These are phyloP conservation scores for Stictocephala bisonia DNA, from an alignment of 2,888 invertebrate species.

Conservation along the genomic window DNA sequence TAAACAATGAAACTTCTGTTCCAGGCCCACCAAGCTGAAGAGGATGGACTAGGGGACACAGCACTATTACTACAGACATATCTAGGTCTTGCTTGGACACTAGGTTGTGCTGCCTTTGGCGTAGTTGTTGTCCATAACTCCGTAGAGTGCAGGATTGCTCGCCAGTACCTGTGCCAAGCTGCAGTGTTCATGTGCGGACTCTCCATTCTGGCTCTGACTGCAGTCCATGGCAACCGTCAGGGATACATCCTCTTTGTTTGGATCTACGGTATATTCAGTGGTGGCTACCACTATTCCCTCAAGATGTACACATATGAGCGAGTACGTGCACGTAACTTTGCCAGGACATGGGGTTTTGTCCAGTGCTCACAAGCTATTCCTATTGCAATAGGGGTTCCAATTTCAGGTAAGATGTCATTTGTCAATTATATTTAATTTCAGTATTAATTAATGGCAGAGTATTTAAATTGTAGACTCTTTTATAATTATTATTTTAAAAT, in stretches of 20 bases:
- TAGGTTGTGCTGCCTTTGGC: slow-evolving; percentile 85
- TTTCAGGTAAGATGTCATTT: slow-evolving; percentile 72
- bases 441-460: background rate
- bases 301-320: slow-evolving; percentile 92
- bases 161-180: slow-evolving; percentile 82
- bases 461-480: background rate
- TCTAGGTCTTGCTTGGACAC: slow-evolving; percentile 84
- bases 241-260: slow-evolving; percentile 85
- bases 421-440: background rate
- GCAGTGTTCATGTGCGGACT: slow-evolving; percentile 83
- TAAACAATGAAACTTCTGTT: slow-evolving; percentile 30
- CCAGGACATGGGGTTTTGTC: slow-evolving; percentile 89
- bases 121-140: slow-evolving; percentile 84
- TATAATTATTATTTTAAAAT: background rate
- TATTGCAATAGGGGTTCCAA: slow-evolving; percentile 84
- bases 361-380: slow-evolving; percentile 89
- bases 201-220: slow-evolving; percentile 80
- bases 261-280: slow-evolving; percentile 88
- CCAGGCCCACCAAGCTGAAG: slow-evolving; percentile 80
- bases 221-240: slow-evolving; percentile 78
- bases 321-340: slow-evolving; percentile 86
- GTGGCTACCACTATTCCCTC: slow-evolving; percentile 88
- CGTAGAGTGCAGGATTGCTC: slow-evolving; percentile 85
- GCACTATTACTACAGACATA: slow-evolving; percentile 77
- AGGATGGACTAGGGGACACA: slow-evolving; percentile 76